Percentiles rank a stretch among this genome's conserved stretches.
phyloP scores from a whole-genome alignment of 2,797 vertebrate genomes.

The Molossus alvarezi region DNA sequence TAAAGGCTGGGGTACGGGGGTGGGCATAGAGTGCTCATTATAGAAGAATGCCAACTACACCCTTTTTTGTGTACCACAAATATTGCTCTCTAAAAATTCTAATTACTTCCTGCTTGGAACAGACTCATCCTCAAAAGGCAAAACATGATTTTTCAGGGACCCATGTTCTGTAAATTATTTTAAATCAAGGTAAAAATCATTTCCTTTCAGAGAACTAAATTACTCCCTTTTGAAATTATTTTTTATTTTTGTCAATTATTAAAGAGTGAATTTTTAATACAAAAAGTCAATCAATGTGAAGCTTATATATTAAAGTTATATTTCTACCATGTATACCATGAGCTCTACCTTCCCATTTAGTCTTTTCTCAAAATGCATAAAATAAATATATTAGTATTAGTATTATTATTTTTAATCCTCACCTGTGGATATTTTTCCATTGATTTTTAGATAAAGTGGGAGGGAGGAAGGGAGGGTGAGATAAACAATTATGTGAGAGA shows the following conservation, averaged over 20 bases:
- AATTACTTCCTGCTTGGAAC: constrained; percentile 67
- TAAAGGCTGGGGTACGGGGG: background rate
- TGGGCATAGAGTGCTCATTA: background rate
- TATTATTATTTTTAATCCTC: too few relatives aligned
- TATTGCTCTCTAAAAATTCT: constrained; percentile 72
- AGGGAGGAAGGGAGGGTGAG: too few relatives aligned
- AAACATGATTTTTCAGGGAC: constrained; percentile 38
- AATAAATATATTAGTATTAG: background rate
- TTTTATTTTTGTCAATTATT: constrained; percentile 73
- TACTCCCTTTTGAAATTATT: constrained; percentile 70
- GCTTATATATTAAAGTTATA: constrained; percentile 59
- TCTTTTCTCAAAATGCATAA: background rate
- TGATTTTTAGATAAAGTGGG: too few relatives aligned
- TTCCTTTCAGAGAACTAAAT: constrained; percentile 70
- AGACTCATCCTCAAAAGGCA: constrained; percentile 55
- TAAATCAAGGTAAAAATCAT: constrained; percentile 67
- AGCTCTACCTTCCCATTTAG: constrained; percentile 9
- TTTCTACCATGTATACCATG: constrained; percentile 20
- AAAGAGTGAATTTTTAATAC: constrained; percentile 68
- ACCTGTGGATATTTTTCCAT: too few relatives aligned
- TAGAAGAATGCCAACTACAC: constrained; percentile 35
- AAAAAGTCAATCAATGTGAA: constrained; percentile 44
- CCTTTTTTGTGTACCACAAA: constrained; percentile 19
- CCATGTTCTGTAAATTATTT: constrained; percentile 67
- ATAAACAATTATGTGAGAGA: too few relatives aligned